Conservation (phyloP, 2,888 invertebrate species). For the Camptogramma bilineatum region DNA sequence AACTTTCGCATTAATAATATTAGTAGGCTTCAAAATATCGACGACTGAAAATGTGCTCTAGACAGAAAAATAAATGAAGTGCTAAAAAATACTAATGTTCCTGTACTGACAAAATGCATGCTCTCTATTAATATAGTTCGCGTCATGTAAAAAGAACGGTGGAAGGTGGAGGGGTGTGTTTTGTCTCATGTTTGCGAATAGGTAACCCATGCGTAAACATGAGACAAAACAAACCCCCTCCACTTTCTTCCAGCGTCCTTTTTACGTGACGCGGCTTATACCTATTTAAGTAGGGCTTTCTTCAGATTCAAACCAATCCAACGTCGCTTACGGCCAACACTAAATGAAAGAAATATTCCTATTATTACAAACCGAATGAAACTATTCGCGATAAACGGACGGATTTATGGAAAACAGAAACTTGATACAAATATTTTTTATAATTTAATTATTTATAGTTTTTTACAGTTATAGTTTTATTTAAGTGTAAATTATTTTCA, state of each 20-base stretch:
- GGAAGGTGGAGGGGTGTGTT: too few species aligned
- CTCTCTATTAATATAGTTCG: too few species aligned
- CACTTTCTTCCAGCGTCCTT: too few species aligned
- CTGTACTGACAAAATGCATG: slow-evolving; percentile 14
- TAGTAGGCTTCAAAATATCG: not conserved
- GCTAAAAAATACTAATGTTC: not conserved
- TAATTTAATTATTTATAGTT: not conserved
- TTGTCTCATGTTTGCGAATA: too few species aligned
- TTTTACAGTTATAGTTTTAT: too few species aligned
- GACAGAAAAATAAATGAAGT: not conserved
- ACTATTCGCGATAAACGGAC: slow-evolving; percentile 1
- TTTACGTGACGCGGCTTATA: too few species aligned
- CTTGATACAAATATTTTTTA: not conserved
- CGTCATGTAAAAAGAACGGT: too few species aligned
- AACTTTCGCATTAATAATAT: too few species aligned
- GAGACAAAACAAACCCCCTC: too few species aligned
- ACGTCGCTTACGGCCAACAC: slow-evolving; percentile 73
- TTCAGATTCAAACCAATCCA: slow-evolving; percentile 29
- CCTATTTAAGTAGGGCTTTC: slow-evolving; percentile 27
- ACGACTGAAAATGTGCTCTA: not conserved
- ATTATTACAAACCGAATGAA: slow-evolving; percentile 24
- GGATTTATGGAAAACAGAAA: not conserved
- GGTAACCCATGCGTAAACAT: too few species aligned
- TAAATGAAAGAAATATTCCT: slow-evolving; percentile 66
- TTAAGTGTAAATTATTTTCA: too few species aligned